phyloP scores from a whole-genome alignment of 2,888 invertebrate species.

The Linyphia triangularis region DNA sequence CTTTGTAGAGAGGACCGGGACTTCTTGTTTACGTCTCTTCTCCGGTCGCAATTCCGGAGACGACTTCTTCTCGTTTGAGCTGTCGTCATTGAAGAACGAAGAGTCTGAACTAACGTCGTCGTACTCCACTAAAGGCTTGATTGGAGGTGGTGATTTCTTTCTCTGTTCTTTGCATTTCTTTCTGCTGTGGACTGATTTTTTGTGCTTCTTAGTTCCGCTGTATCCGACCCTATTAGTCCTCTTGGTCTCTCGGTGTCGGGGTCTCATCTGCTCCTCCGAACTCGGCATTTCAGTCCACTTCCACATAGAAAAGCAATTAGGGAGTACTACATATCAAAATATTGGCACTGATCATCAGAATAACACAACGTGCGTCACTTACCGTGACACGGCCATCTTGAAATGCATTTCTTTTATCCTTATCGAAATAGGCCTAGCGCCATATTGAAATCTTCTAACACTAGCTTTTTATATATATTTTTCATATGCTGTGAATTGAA shows the following conservation, averaged over 20 bases:
- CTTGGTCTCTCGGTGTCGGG: conserved; percentile 42
- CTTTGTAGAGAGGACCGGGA: background rate
- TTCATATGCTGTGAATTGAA: background rate
- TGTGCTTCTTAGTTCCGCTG: conserved; percentile 42
- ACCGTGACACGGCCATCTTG: conserved; percentile 70
- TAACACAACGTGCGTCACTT: conserved; percentile 46
- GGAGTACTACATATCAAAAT: conserved; percentile 46
- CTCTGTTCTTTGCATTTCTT: conserved; percentile 34
- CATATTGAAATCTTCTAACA: background rate
- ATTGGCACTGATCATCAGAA: background rate
- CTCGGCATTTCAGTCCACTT: conserved; percentile 70
- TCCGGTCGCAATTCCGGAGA: conserved; percentile 25
- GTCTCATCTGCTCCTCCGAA: conserved; percentile 61
- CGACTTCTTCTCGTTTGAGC: conserved; percentile 13
- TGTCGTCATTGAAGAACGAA: conserved; percentile 60
- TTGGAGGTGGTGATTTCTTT: conserved; percentile 1
- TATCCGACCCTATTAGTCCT: conserved; percentile 27
- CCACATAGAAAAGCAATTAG: conserved; percentile 35
- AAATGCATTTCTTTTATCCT: background rate
- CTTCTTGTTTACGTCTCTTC: background rate
- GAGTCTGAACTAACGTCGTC: conserved; percentile 88
- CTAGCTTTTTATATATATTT: background rate
- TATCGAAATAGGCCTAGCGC: conserved; percentile 48
- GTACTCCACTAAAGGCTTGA: conserved; percentile 87
- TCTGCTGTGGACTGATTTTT: conserved; percentile 65